Evolutionary conservation across 2,888 invertebrate species (phyloP), one percentile per base, ranked within the genome.

Genomic region (Eristalinus sepulchralis): DNA sequence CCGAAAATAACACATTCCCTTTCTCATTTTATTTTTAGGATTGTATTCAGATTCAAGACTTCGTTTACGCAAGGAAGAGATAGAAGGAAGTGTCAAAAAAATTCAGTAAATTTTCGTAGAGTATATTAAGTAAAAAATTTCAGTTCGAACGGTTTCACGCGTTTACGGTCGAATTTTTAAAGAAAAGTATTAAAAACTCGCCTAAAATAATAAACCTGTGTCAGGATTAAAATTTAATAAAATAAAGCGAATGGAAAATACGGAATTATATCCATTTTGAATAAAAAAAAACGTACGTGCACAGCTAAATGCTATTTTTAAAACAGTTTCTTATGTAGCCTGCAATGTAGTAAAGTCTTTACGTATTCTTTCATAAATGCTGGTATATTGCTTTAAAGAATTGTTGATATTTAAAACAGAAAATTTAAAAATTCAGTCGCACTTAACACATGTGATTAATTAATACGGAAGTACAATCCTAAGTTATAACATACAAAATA

Each of bases 241-340:
- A 47, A 47, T n/a, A 47, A 47, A 47, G 6, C 27, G 17, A 10
- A 47, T 70, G 77, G 47, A 70, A n/a, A 27, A 70, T 53, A 47
- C 11, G 64, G 59, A 64, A 78, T 63, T 27, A 60, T 33, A 47
- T 17, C 53, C 22, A 36, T 20, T 71, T 83, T 39, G 24, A 67
- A 57, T 27, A 31, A 53, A 67, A 62, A 68, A 68, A 68, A 34
- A 67, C 31, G 17, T 73, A 68, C 91, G 91, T 90, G 91, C 91
- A 91, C 90, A 91, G 91, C 92, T 91, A 90, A 91, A 91, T 90
- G 91, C 89, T 91, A 91, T 91, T 91, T 91, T 90, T 91, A 92
- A 91, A 92, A 66, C 39, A 67, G 60, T 76, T 83, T 80, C 64
- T 81, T 88, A 77, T 81, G 64, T 84, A 80, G 77, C 33, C 88